Conservation (phyloP, 2,888 invertebrate genomes). For the Dryobotodes eremita region DNA sequence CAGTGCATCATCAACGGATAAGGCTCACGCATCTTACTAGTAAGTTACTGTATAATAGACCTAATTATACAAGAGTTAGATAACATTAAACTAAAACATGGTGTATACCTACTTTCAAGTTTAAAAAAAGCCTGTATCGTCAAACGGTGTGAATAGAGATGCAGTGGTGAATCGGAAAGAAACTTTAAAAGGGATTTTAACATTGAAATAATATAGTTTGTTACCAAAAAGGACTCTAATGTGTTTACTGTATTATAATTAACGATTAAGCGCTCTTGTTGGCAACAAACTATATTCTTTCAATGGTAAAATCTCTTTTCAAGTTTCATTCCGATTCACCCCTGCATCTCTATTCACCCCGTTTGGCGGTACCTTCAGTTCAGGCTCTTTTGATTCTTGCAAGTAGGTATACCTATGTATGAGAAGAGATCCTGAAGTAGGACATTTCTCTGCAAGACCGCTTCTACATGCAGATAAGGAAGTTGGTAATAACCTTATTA, state of each 20-base stretch:
- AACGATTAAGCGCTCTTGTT: too few relatives aligned
- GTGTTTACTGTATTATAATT: too few relatives aligned
- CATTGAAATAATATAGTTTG: too few relatives aligned
- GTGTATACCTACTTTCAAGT: background rate
- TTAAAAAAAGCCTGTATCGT: background rate
- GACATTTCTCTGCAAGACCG: background rate
- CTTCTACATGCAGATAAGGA: background rate
- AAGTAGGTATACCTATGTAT: background rate
- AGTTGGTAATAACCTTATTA: background rate
- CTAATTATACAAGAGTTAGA: background rate
- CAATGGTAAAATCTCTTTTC: too few relatives aligned
- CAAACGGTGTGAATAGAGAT: too few relatives aligned
- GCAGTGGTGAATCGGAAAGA: too few relatives aligned
- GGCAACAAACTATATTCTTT: too few relatives aligned
- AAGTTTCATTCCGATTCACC: too few relatives aligned
- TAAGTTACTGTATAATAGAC: conserved; percentile 78
- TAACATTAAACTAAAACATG: background rate
- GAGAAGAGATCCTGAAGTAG: background rate
- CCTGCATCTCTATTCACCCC: too few relatives aligned
- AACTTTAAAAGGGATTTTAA: too few relatives aligned
- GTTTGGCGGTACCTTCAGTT: background rate
- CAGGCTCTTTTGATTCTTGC: background rate
- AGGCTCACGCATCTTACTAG: conserved; percentile 97
- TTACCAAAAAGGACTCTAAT: too few relatives aligned
- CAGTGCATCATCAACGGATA: conserved; percentile 97